Percentiles rank a stretch among this genome's conserved stretches.
These are phyloP conservation scores for Scrobipalpa costella DNA, from an alignment of 2,888 invertebrate genomes.

Conservation along the genomic window DNA sequence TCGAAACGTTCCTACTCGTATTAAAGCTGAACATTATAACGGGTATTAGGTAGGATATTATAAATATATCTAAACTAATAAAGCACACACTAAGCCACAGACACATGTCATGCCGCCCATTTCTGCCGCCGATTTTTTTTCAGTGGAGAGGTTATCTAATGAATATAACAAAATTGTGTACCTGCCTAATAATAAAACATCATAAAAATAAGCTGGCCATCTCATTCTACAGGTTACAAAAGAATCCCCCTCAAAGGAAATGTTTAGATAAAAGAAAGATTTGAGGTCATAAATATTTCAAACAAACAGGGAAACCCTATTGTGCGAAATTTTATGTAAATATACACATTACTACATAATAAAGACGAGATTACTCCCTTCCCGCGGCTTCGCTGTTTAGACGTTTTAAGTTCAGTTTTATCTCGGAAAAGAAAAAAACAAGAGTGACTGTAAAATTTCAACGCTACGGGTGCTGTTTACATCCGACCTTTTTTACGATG, in stretches of 20 bases:
- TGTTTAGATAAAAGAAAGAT: constrained; percentile 20
- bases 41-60: too few relatives aligned
- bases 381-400: constrained; percentile 9
- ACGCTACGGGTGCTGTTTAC: constrained; percentile 67
- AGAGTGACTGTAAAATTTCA: constrained; percentile 74
- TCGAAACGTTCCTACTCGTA: background rate
- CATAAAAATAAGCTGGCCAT: background rate
- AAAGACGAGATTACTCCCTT: constrained; percentile 22
- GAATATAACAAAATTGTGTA: background rate
- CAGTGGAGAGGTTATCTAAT: too few relatives aligned
- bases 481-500: constrained; percentile 75
- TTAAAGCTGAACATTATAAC: too few relatives aligned
- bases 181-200: background rate
- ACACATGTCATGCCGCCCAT: too few relatives aligned
- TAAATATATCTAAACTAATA: too few relatives aligned
- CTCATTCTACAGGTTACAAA: constrained; percentile 10
- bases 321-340: constrained; percentile 24
- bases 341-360: constrained; percentile 26
- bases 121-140: too few relatives aligned
- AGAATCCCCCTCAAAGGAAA: constrained; percentile 1
- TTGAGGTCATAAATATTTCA: constrained; percentile 23
- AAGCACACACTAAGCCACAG: too few relatives aligned
- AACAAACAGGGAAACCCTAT: constrained; percentile 24
- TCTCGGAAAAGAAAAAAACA: constrained; percentile 50
- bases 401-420: constrained; percentile 38